Conservation (phyloP, 2,113 vertebrate species). For the Corynorhinus townsendii region DNA sequence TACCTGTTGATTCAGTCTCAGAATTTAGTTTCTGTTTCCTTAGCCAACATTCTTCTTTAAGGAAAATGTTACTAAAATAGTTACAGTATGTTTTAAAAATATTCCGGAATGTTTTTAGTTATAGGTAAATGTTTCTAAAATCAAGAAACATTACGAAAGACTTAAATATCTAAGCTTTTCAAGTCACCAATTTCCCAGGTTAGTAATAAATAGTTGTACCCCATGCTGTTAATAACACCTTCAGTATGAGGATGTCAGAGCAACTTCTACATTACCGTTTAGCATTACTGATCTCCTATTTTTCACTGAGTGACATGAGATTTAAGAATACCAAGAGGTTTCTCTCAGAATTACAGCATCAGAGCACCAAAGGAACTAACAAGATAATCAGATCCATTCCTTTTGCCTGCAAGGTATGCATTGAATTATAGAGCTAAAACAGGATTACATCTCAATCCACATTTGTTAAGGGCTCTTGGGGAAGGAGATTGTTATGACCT, state of each 20-base stretch:
- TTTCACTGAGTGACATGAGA: slow-evolving; percentile 4
- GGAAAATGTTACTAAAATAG: background rate
- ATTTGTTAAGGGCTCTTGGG: slow-evolving; percentile 5
- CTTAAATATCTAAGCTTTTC: background rate
- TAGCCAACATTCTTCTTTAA: background rate
- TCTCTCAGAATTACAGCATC: slow-evolving; percentile 6
- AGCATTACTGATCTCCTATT: background rate
- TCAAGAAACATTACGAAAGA: background rate
- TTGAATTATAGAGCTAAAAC: slow-evolving; percentile 16
- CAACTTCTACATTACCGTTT: background rate
- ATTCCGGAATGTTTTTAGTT: background rate
- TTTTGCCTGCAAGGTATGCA: background rate
- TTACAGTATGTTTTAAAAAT: background rate
- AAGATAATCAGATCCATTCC: slow-evolving; percentile 34
- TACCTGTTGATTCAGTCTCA: background rate
- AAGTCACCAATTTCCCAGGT: background rate
- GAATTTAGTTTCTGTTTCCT: background rate
- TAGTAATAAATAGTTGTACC: background rate
- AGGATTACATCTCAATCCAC: slow-evolving; percentile 35
- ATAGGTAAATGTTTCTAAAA: background rate
- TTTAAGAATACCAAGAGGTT: background rate
- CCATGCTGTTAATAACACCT: background rate
- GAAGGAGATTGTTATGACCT: background rate
- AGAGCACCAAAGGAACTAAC: background rate
- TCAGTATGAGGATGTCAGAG: background rate